These are phyloP conservation scores for Dendrolimus punctatus DNA, from an alignment of 1,140 invertebrate species.

Conservation along the genomic window DNA sequence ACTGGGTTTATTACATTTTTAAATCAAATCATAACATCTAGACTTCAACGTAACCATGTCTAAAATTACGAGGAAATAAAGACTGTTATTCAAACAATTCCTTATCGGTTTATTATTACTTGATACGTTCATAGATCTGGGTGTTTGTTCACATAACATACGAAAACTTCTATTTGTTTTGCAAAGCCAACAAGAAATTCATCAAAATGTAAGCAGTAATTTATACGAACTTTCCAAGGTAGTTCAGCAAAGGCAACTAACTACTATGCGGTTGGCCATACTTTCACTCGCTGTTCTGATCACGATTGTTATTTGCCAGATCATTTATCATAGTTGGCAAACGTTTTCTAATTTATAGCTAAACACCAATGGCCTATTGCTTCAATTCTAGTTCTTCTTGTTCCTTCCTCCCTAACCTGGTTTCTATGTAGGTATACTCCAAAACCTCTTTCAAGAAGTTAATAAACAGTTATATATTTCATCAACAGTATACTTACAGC, in stretches of 20 bases:
- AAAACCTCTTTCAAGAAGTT: neutral
- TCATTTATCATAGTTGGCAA: slow-evolving; percentile 3
- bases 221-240: slow-evolving; percentile 6
- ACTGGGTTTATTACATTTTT: no score
- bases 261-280: neutral
- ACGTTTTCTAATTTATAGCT: slow-evolving; percentile 3
- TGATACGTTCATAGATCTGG: no score
- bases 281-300: slow-evolving; percentile 7
- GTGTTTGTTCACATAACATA: no score
- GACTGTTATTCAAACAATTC: no score
- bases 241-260: slow-evolving; percentile 2
- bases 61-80: no score
- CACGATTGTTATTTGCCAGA: slow-evolving; percentile 6
- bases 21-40: no score
- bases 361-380: neutral
- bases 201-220: neutral
- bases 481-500: slow-evolving; percentile 30
- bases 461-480: neutral
- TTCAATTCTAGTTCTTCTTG: no score
- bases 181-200: no score
- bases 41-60: no score
- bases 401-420: neutral
- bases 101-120: no score
- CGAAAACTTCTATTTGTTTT: no score
- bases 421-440: neutral